phyloP scores from a whole-genome alignment of 2,797 vertebrate species.

The Cheirogaleus major region DNA sequence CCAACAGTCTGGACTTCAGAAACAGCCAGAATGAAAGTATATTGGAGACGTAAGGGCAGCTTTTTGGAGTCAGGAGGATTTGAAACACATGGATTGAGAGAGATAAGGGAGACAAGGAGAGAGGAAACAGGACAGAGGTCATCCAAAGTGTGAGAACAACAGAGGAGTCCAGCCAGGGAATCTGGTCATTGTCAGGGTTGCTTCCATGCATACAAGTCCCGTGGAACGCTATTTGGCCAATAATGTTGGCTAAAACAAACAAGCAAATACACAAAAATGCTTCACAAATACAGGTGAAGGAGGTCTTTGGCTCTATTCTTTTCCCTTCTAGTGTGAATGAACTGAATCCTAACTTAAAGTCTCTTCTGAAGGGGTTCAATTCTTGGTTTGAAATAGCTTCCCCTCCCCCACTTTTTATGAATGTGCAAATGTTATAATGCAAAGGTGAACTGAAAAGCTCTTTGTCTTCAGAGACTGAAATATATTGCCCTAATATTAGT shows the following conservation, averaged over 20 bases:
- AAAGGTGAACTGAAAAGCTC: conserved; percentile 73
- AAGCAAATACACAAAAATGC: neutral
- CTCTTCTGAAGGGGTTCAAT: conserved; percentile 21
- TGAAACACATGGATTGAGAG: neutral
- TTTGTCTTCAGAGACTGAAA: conserved; percentile 72
- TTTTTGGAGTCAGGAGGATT: neutral
- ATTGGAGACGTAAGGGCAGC: neutral
- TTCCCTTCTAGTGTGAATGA: neutral
- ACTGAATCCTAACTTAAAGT: conserved; percentile 58
- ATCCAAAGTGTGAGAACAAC: neutral
- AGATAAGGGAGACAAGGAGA: neutral
- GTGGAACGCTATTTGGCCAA: neutral
- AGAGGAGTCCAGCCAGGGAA: neutral
- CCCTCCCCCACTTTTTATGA: conserved; percentile 35
- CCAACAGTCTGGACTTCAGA: neutral
- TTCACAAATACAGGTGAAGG: neutral
- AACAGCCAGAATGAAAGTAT: neutral
- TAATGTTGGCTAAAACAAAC: neutral
- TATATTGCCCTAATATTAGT: conserved; percentile 70
- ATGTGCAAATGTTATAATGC: conserved; percentile 73
- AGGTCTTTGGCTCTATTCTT: neutral
- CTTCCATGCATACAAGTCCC: neutral
- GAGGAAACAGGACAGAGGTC: neutral
- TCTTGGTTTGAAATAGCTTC: conserved; percentile 34
- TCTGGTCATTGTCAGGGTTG: neutral